Evolutionary conservation across 2,888 invertebrate genomes (phyloP).

Genomic region (Nemurella pictetii): DNA sequence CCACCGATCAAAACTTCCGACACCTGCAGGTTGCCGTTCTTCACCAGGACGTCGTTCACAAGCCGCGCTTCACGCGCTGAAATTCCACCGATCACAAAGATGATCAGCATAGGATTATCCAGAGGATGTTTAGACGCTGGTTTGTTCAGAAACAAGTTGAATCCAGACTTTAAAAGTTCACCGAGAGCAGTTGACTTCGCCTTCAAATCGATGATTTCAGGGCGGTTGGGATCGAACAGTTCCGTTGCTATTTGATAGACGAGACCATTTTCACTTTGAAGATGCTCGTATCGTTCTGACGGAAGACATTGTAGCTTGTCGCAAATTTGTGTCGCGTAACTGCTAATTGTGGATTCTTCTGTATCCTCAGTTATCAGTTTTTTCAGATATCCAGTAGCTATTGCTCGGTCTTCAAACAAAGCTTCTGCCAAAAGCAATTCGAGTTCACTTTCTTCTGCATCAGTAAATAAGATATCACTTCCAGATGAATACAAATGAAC

Average conservation of each 20-base stretch:
- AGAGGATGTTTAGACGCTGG: slow-evolving; percentile 61
- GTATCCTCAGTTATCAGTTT: not conserved
- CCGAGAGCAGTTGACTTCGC: slow-evolving; percentile 59
- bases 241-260: slow-evolving; percentile 63
- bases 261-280: slow-evolving; percentile 47
- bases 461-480: slow-evolving; percentile 59
- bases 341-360: not conserved
- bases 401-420: slow-evolving; percentile 57
- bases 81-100: slow-evolving; percentile 69
- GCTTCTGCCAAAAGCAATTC: slow-evolving; percentile 58
- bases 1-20: slow-evolving; percentile 39
- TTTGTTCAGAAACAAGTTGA: slow-evolving; percentile 64
- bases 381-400: slow-evolving; percentile 26
- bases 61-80: slow-evolving; percentile 63
- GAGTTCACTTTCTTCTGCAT: slow-evolving; percentile 57
- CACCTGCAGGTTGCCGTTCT: slow-evolving; percentile 33
- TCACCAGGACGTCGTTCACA: slow-evolving; percentile 48
- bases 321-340: slow-evolving; percentile 3
- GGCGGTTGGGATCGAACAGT: slow-evolving; percentile 60
- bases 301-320: slow-evolving; percentile 21
- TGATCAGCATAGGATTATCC: slow-evolving; percentile 64
- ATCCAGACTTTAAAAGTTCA: slow-evolving; percentile 62
- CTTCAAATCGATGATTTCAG: slow-evolving; percentile 63
- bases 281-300: not conserved
- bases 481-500: slow-evolving; percentile 65